Evolutionary conservation across 2,888 invertebrate genomes (phyloP).

Genomic region (Spodoptera picta): DNA sequence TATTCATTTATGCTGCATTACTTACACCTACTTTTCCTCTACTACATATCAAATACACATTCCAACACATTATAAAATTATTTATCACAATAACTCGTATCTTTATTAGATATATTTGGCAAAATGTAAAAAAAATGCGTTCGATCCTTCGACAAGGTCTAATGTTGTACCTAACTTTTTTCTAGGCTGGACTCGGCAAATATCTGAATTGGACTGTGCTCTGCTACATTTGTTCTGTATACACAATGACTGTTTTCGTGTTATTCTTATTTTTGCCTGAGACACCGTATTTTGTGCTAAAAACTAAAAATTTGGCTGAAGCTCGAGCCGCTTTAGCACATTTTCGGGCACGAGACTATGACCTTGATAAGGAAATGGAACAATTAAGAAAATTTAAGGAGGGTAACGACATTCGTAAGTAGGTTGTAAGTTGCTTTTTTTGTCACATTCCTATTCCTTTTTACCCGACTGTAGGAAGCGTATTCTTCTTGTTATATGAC

Average conservation of each 20-base stretch:
- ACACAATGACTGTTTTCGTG: conserved; percentile 49
- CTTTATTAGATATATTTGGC: no score
- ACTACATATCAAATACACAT: no score
- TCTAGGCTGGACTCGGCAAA: conserved; percentile 68
- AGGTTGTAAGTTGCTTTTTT: conserved; percentile 36
- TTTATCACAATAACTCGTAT: no score
- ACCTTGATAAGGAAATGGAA: conserved; percentile 65
- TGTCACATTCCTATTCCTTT: no score
- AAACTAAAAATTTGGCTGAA: conserved; percentile 51
- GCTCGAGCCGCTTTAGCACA: conserved; percentile 57
- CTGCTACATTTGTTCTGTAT: conserved; percentile 59
- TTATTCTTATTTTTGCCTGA: conserved; percentile 63
- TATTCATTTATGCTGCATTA: conserved; percentile 30
- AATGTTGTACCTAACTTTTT: no score
- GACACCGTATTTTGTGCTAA: conserved; percentile 71
- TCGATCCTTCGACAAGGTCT: no score
- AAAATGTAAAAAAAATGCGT: no score
- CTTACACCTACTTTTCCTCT: not conserved
- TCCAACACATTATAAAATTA: no score
- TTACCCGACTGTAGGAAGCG: no score
- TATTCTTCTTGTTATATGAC: no score
- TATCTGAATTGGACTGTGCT: conserved; percentile 64
- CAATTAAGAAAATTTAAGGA: conserved; percentile 69
- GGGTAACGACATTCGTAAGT: conserved; percentile 73
- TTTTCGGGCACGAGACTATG: conserved; percentile 64